Conservation (phyloP, 1,140 invertebrate genomes). For the Teleopsis dalmanni region DNA sequence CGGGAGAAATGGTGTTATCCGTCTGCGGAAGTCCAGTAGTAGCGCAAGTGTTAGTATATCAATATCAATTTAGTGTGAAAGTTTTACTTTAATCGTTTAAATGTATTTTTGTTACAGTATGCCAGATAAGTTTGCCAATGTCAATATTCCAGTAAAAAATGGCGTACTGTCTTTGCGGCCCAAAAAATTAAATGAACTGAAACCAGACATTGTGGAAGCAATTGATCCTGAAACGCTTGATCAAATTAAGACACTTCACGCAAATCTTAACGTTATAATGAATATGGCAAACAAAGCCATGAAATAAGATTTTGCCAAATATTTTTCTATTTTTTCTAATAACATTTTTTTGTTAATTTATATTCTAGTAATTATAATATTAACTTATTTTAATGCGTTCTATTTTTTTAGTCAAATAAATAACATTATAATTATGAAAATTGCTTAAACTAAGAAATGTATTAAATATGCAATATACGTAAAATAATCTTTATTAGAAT, state of each 20-base stretch:
- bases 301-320: not conserved
- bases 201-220: conserved; percentile 27
- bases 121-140: conserved; percentile 48
- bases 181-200: conserved; percentile 24
- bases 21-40: conserved; percentile 55
- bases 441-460: no score
- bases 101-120: conserved; percentile 16
- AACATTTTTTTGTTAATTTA: not conserved
- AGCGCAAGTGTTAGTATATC: conserved; percentile 38
- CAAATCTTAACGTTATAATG: conserved; percentile 34
- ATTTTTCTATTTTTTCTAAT: not conserved
- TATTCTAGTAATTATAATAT: not conserved
- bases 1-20: conserved; percentile 55
- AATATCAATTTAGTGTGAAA: not conserved
- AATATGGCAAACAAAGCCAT: conserved; percentile 23
- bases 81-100: not conserved
- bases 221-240: conserved; percentile 30
- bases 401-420: no score
- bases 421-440: no score
- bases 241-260: conserved; percentile 34
- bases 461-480: no score
- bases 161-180: conserved; percentile 44
- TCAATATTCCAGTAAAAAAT: conserved; percentile 53
- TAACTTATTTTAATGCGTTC: not conserved
- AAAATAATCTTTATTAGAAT: no score